phyloP scores from a whole-genome alignment of 2,888 invertebrate species.

The Himalopsyche japonica region DNA sequence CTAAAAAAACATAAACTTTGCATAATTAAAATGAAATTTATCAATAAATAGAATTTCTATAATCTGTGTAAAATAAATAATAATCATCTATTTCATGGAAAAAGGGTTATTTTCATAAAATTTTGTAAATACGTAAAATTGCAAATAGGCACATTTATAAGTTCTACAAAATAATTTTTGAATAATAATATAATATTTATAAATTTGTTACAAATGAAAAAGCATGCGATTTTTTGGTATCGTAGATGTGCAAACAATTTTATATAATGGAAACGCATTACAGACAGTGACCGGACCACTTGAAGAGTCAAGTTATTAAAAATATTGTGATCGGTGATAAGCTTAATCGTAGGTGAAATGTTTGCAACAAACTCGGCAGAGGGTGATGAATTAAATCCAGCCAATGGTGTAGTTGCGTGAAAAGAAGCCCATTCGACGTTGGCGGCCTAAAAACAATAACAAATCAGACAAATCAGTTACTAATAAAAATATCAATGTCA shows the following conservation, averaged over 20 bases:
- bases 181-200: not conserved
- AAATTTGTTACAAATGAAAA: not conserved
- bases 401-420: constrained; percentile 82
- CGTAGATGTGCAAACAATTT: not conserved
- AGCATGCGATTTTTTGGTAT: constrained; percentile 4
- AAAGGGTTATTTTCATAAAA: not conserved
- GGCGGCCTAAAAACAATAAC: constrained; percentile 64
- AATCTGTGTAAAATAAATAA: not conserved
- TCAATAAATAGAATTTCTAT: not conserved
- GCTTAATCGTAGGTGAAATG: not conserved
- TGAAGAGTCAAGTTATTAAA: not conserved
- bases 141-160: not conserved
- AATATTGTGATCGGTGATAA: not conserved
- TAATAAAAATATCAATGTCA: not conserved
- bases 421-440: constrained; percentile 78
- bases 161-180: not conserved
- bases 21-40: not conserved
- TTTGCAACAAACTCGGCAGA: constrained; percentile 9
- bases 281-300: not conserved
- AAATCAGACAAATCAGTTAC: not conserved
- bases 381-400: constrained; percentile 50
- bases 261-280: not conserved
- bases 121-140: not conserved
- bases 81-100: not conserved
- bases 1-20: not conserved